Percentiles rank a stretch among this genome's conserved stretches.
Evolutionary conservation across 2,888 invertebrate genomes (phyloP).

Genomic region (Eretmocerus hayati): DNA sequence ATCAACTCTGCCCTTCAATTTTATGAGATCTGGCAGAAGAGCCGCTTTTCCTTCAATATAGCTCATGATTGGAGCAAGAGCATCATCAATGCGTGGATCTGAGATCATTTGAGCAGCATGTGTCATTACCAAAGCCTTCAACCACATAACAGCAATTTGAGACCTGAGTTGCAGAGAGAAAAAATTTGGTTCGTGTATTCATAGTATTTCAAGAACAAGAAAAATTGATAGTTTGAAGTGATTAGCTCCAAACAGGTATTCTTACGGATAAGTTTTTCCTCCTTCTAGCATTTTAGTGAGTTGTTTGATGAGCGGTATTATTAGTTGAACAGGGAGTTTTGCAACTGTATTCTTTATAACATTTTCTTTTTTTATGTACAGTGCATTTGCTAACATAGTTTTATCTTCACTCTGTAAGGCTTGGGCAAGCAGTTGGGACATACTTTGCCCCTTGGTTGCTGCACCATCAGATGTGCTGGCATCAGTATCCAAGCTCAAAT

Average conservation of each 20-base stretch:
- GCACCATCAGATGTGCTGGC: constrained; percentile 45
- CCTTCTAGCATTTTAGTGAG: constrained; percentile 61
- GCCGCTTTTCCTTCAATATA: constrained; percentile 53
- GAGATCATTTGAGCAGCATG: constrained; percentile 59
- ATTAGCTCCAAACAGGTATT: background rate
- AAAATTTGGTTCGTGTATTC: too few species aligned
- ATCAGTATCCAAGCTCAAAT: constrained; percentile 61
- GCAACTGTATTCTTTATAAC: constrained; percentile 69
- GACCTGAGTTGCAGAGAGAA: background rate
- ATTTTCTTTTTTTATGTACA: constrained; percentile 59
- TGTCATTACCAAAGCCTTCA: constrained; percentile 52
- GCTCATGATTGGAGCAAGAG: constrained; percentile 53
- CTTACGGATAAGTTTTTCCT: constrained; percentile 64
- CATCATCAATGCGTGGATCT: constrained; percentile 54
- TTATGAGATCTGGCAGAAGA: constrained; percentile 51
- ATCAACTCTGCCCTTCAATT: constrained; percentile 57
- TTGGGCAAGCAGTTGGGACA: constrained; percentile 74
- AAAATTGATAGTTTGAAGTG: constrained; percentile 7
- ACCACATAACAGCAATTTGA: constrained; percentile 52
- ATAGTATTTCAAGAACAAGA: too few species aligned
- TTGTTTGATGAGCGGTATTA: constrained; percentile 67
- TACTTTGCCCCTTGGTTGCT: constrained; percentile 55
- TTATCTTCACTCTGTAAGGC: constrained; percentile 81
- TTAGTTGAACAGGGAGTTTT: constrained; percentile 67
- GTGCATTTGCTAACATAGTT: constrained; percentile 64